A percentile compares a stretch with the other conserved stretches of the same genome.
These are phyloP conservation scores for Marcusenius ussheri DNA, from an alignment of 2,113 vertebrate genomes.

Conservation along the genomic window DNA sequence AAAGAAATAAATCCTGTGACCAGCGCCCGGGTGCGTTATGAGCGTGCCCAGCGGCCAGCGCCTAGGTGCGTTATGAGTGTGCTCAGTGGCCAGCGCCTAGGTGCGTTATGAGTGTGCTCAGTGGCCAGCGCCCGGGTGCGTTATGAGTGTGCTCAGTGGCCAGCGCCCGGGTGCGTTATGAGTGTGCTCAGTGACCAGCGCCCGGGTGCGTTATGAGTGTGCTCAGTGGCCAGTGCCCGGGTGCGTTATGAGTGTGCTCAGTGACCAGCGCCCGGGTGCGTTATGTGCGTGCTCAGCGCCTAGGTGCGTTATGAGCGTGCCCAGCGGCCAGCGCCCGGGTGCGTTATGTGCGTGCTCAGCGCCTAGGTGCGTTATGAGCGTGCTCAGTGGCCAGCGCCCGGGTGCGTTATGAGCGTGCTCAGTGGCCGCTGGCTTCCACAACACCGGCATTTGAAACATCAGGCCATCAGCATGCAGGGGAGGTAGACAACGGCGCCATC, in stretches of 20 bases:
- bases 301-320: no score
- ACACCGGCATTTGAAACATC: background rate
- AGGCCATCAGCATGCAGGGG: background rate
- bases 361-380: no score
- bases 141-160: no score
- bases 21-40: background rate
- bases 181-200: no score
- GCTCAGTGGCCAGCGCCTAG: no score
- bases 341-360: background rate
- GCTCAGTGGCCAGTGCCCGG: background rate
- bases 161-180: no score
- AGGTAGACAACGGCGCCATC: background rate
- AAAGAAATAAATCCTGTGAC: background rate
- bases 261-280: background rate
- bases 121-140: no score
- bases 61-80: no score
- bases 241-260: background rate
- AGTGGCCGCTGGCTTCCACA: background rate
- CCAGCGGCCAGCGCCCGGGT: background rate
- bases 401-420: background rate
- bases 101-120: no score
- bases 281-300: no score
- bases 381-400: background rate
- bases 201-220: no score
- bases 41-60: no score